Evolutionary conservation across 2,797 vertebrate genomes (phyloP).

Genomic region (Oophaga sylvatica): DNA sequence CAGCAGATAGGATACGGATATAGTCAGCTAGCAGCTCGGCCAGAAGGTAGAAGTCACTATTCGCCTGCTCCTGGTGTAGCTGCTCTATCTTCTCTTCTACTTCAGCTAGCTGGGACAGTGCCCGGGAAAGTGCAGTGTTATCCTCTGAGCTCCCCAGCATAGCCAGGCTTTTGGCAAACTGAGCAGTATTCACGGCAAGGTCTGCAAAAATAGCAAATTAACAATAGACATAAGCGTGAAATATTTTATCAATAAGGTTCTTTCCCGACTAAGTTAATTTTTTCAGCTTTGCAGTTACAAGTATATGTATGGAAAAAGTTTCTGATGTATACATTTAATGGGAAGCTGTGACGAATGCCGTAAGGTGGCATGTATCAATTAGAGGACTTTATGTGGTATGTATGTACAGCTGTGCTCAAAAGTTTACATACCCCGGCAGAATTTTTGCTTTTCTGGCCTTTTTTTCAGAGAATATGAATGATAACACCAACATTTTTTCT

Average conservation of each 20-base stretch:
- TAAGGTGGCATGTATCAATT: too few species aligned
- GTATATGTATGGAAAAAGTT: too few species aligned
- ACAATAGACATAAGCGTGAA: neutral
- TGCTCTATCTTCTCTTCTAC: slow-evolving; percentile 98
- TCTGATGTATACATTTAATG: too few species aligned
- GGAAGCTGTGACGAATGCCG: too few species aligned
- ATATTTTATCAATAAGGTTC: neutral
- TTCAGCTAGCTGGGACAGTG: slow-evolving; percentile 94
- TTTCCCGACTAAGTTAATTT: too few species aligned
- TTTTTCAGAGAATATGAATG: too few species aligned
- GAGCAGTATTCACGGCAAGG: slow-evolving; percentile 87
- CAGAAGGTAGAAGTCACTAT: slow-evolving; percentile 88
- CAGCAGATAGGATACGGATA: slow-evolving; percentile 90
- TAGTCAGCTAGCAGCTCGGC: slow-evolving; percentile 94
- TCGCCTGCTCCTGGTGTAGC: slow-evolving; percentile 92
- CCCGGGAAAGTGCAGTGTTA: slow-evolving; percentile 94
- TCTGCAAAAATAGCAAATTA: slow-evolving; percentile 64
- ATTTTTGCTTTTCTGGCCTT: too few species aligned
- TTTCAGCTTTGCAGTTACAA: too few species aligned
- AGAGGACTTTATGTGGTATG: too few species aligned
- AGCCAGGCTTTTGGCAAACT: slow-evolving; percentile 94
- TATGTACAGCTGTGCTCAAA: too few species aligned
- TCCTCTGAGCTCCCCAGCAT: slow-evolving; percentile 98
- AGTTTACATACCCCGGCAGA: too few species aligned
- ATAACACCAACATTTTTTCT: too few species aligned